These are phyloP conservation scores for Andrena marginata DNA, from an alignment of 2,888 invertebrate genomes.

Conservation along the genomic window DNA sequence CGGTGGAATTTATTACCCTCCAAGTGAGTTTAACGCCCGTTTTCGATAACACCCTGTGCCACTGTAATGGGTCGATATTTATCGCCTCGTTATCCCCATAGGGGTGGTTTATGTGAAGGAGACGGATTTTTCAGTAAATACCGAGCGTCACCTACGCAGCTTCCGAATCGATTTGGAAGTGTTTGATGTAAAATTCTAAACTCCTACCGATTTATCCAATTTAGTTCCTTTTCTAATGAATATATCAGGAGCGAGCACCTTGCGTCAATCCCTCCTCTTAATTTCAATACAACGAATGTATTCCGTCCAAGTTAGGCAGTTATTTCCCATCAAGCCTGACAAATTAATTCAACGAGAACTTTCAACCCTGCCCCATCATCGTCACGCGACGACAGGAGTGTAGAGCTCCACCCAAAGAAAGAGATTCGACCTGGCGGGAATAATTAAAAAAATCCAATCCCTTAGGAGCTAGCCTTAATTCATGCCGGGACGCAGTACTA, in stretches of 20 bases:
- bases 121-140: slow-evolving; percentile 64
- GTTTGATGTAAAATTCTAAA: neutral
- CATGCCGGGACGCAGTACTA: slow-evolving; percentile 42
- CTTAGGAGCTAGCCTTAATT: slow-evolving; percentile 51
- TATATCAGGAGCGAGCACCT: too few relatives aligned
- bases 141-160: neutral
- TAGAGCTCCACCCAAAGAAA: slow-evolving; percentile 37
- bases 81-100: slow-evolving; percentile 66
- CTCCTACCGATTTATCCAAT: neutral
- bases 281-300: neutral
- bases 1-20: slow-evolving; percentile 70
- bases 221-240: too few relatives aligned
- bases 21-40: slow-evolving; percentile 75
- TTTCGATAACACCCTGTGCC: slow-evolving; percentile 73
- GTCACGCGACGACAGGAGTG: neutral
- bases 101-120: slow-evolving; percentile 43
- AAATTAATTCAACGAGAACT: slow-evolving; percentile 15
- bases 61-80: slow-evolving; percentile 70
- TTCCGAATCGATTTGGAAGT: neutral
- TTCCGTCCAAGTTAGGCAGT: neutral
- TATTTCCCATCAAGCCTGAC: neutral
- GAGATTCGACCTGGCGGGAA: slow-evolving; percentile 63
- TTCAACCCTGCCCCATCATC: slow-evolving; percentile 1
- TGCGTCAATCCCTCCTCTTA: too few relatives aligned
- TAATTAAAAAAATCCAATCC: slow-evolving; percentile 76